Evolutionary conservation across 2,888 invertebrate genomes (phyloP).

Genomic region (Pristionchus exspectatus): DNA sequence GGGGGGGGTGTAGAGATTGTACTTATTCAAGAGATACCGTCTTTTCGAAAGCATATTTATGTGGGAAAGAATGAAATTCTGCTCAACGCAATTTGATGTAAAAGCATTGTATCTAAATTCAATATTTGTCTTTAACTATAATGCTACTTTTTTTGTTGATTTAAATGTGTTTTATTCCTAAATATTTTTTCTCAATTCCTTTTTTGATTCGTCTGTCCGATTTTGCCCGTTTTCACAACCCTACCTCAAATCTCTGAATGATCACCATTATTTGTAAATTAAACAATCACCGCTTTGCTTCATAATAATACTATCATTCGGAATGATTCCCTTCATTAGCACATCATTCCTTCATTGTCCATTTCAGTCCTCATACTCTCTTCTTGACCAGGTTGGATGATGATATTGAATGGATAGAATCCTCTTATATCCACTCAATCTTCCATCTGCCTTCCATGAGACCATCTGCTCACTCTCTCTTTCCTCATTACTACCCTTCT

Average conservation of each 20-base stretch:
- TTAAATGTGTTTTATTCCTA: not conserved
- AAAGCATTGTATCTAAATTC: no score
- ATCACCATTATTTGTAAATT: not conserved
- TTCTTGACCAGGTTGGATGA: not conserved
- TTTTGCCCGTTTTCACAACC: no score
- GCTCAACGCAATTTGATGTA: no score
- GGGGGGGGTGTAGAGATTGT: no score
- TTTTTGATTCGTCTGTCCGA: no score
- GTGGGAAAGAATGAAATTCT: no score
- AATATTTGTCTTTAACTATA: no score
- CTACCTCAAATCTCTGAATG: not conserved
- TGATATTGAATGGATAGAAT: not conserved
- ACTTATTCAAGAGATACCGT: no score
- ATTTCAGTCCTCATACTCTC: not conserved
- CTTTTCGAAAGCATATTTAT: no score
- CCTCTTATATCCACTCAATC: not conserved
- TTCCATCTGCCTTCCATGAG: slow-evolving; percentile 17
- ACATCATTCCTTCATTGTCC: not conserved
- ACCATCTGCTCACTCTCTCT: not conserved
- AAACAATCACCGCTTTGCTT: not conserved
- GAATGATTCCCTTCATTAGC: not conserved
- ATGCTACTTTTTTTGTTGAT: no score
- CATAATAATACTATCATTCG: not conserved
- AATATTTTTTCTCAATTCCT: no score
- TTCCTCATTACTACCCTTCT: not conserved